Conservation (phyloP, 2,888 invertebrate species). For the Crossocerus cetratus region DNA sequence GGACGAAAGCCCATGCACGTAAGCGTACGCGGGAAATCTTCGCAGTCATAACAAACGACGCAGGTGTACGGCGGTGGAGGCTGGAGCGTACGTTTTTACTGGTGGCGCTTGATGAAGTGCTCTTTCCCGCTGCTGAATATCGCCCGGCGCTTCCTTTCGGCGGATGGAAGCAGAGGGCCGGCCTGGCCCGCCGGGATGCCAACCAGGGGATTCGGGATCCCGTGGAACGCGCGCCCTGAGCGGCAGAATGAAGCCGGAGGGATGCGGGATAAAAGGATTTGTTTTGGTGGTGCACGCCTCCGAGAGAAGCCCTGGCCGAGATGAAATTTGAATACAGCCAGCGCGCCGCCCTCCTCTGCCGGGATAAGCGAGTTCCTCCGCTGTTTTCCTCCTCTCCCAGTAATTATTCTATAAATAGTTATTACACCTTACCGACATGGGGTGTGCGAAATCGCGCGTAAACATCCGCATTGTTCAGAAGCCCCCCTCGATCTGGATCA, state of each 20-base stretch:
- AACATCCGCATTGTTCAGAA: too few relatives aligned
- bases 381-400: slow-evolving; percentile 30
- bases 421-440: slow-evolving; percentile 16
- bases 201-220: slow-evolving; percentile 13
- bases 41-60: too few relatives aligned
- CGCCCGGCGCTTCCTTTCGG: slow-evolving; percentile 36
- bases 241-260: too few relatives aligned
- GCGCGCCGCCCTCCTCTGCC: slow-evolving; percentile 8
- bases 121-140: slow-evolving; percentile 49
- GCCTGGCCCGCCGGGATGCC: background rate
- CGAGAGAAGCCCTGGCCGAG: background rate
- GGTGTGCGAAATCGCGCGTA: too few relatives aligned
- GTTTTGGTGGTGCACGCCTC: slow-evolving; percentile 26
- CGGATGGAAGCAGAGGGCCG: too few relatives aligned
- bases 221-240: background rate
- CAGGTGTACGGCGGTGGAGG: slow-evolving; percentile 21
- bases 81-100: slow-evolving; percentile 28
- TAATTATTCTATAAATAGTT: slow-evolving; percentile 47
- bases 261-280: slow-evolving; percentile 46
- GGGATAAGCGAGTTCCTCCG: background rate
- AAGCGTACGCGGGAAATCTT: background rate
- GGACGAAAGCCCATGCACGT: background rate
- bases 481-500: too few relatives aligned
- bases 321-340: slow-evolving; percentile 51
- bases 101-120: slow-evolving; percentile 43